Conservation (phyloP, 30 jellyfish, hydroid and myxozoan species). For the Aurelia aurita region DNA sequence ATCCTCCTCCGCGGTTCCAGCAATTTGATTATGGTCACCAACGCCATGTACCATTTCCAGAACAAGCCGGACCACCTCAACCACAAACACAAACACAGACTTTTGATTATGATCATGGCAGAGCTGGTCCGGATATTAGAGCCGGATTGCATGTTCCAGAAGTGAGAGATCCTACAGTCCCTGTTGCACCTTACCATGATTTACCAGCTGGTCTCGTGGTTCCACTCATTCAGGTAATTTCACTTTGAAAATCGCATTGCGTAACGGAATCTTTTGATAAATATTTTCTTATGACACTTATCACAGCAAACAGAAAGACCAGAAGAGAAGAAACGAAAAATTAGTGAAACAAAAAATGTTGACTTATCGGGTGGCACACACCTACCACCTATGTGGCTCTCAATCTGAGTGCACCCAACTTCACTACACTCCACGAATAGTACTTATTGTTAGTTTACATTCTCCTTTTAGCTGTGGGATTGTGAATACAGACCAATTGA, state of each 20-base stretch:
- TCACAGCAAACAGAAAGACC: too few relatives aligned
- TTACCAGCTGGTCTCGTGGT: constrained; percentile 99
- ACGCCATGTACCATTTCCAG: constrained; percentile 63
- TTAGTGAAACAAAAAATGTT: too few relatives aligned
- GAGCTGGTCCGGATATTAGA: constrained; percentile 80
- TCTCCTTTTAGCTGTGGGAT: constrained; percentile 85
- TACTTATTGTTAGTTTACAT: too few relatives aligned
- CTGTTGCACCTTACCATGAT: constrained; percentile 92
- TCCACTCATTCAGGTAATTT: constrained; percentile 87
- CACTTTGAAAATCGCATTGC: too few relatives aligned
- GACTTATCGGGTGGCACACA: too few relatives aligned
- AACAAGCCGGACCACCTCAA: constrained; percentile 79
- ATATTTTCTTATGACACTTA: too few relatives aligned
- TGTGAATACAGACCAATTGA: constrained; percentile 92
- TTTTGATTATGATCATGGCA: constrained; percentile 95
- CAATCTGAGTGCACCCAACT: too few relatives aligned
- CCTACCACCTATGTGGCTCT: too few relatives aligned
- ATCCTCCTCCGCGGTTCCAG: constrained; percentile 82
- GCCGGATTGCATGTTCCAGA: constrained; percentile 73
- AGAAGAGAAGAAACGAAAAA: too few relatives aligned
- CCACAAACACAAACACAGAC: constrained; percentile 89
- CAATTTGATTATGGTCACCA: constrained; percentile 99
- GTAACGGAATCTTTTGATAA: too few relatives aligned
- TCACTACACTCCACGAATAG: too few relatives aligned
- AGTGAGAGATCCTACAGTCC: constrained; percentile 93